Evolutionary conservation across 2,113 vertebrate species (phyloP).

Genomic region (Miniopterus natalensis): DNA sequence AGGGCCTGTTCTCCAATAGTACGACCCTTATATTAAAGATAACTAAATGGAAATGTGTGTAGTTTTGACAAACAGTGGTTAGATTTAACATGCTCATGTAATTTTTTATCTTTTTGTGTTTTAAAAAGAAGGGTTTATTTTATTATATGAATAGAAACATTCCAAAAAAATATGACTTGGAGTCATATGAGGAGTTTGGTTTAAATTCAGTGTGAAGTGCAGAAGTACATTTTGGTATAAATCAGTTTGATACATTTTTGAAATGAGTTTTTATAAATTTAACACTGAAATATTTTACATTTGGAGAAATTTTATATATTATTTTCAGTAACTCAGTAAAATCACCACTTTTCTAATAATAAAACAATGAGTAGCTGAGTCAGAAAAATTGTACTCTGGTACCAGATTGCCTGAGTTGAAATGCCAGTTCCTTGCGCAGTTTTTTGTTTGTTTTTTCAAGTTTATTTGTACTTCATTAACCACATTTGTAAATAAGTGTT

Average conservation of each 20-base stretch:
- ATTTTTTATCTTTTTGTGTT: not conserved
- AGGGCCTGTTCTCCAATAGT: not conserved
- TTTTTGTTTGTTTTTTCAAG: not conserved
- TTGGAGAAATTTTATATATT: not conserved
- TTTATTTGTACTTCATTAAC: not conserved
- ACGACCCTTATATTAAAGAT: not conserved
- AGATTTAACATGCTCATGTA: not conserved
- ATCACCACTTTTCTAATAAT: not conserved
- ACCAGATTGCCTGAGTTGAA: not conserved
- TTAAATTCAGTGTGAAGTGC: not conserved
- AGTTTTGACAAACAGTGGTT: not conserved
- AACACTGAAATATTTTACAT: not conserved
- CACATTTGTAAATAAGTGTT: not conserved
- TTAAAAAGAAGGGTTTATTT: not conserved
- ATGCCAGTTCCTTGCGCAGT: not conserved
- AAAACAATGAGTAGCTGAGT: not conserved
- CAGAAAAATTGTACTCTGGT: not conserved
- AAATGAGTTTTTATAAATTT: constrained; percentile 21
- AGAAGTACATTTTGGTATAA: not conserved
- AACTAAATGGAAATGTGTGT: not conserved
- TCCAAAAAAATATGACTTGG: not conserved
- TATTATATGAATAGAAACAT: constrained; percentile 4
- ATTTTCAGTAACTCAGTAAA: not conserved
- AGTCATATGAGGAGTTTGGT: not conserved
- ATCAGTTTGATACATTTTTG: not conserved